phyloP scores from a whole-genome alignment of 2,797 vertebrate species.

The Melanotaenia maccullochi region DNA sequence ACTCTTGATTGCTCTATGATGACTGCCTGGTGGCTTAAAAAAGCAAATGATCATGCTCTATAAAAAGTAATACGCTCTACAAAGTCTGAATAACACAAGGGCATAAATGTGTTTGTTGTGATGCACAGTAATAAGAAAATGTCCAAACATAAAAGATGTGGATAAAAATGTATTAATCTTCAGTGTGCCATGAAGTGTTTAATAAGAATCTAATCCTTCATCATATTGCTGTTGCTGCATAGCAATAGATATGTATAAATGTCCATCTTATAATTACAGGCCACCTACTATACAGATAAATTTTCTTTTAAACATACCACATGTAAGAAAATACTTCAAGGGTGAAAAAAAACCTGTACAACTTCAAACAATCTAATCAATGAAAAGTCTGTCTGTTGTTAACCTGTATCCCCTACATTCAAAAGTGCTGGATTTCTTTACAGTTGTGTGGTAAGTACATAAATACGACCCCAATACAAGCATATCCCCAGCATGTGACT shows the following conservation, averaged over 20 bases:
- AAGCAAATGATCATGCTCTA: background rate
- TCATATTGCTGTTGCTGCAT: background rate
- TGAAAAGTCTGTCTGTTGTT: background rate
- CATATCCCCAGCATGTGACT: background rate
- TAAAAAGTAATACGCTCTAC: background rate
- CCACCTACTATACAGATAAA: background rate
- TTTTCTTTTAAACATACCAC: background rate
- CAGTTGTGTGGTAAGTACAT: too few species aligned
- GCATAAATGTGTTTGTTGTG: background rate
- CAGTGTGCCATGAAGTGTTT: too few species aligned
- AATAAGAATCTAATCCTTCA: too few species aligned
- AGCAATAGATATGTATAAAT: constrained; percentile 3
- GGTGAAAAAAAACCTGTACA: background rate
- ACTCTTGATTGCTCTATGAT: constrained; percentile 24
- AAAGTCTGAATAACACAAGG: background rate
- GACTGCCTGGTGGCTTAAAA: background rate
- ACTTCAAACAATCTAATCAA: background rate
- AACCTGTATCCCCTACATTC: background rate
- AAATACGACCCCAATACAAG: too few species aligned
- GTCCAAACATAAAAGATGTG: background rate
- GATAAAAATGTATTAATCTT: background rate
- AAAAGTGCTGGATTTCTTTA: constrained; percentile 1
- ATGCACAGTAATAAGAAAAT: background rate
- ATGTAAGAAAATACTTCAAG: background rate
- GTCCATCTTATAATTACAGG: background rate